Percentiles rank a stretch among this genome's conserved stretches.
Evolutionary conservation across 2,113 vertebrate genomes (phyloP).

Genomic region (Hirundichthys speculiger): DNA sequence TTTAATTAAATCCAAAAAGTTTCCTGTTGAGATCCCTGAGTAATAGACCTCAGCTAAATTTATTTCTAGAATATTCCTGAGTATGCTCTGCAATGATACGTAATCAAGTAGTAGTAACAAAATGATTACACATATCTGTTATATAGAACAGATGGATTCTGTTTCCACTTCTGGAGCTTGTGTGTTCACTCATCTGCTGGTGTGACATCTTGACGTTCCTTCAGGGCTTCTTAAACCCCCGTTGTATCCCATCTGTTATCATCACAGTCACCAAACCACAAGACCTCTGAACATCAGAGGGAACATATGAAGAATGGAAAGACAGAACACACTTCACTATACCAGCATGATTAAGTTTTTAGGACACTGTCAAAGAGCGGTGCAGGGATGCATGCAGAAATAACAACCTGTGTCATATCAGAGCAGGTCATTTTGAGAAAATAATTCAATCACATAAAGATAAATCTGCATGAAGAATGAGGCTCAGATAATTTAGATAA

Average conservation of each 20-base stretch:
- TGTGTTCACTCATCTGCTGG: background rate
- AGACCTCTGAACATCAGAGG: background rate
- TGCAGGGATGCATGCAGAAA: background rate
- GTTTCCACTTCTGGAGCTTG: background rate
- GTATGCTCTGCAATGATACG: too few species aligned
- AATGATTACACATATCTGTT: background rate
- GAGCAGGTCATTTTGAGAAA: too few species aligned
- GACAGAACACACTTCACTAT: background rate
- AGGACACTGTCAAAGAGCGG: background rate
- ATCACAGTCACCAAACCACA: conserved; percentile 20
- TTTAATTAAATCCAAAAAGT: too few species aligned
- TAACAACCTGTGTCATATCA: too few species aligned
- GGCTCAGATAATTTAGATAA: too few species aligned
- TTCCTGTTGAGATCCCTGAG: too few species aligned
- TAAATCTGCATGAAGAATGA: too few species aligned
- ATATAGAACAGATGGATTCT: background rate
- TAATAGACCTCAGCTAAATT: too few species aligned
- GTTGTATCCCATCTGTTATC: background rate
- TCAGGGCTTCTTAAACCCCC: conserved; percentile 13
- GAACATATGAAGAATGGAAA: conserved; percentile 1
- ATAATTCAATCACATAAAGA: too few species aligned
- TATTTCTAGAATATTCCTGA: too few species aligned
- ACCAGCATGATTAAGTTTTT: background rate
- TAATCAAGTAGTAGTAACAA: too few species aligned
- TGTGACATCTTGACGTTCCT: conserved; percentile 5